These are phyloP conservation scores for Clavelina lepadiformis DNA, from an alignment of 23 tunicate genomes.

Conservation along the genomic window DNA sequence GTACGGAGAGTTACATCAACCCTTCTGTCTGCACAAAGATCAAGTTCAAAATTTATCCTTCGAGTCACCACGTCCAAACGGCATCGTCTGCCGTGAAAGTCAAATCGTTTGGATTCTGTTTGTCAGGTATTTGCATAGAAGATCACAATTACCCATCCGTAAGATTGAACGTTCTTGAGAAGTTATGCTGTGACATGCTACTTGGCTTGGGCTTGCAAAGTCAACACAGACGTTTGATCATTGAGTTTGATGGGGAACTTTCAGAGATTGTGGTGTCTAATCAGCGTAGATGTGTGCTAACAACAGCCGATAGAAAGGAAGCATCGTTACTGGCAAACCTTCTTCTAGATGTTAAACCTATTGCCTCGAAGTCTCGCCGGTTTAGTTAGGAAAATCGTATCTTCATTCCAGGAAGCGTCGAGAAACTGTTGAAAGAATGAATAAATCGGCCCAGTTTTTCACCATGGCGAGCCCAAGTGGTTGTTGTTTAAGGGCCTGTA, in stretches of 20 bases:
- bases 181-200: background rate
- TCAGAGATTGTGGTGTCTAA: background rate
- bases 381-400: background rate
- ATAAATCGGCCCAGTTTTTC: background rate
- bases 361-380: background rate
- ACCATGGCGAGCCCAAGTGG: slow-evolving; percentile 1
- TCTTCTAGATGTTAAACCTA: background rate
- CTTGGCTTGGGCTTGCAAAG: background rate
- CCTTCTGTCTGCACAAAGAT: background rate
- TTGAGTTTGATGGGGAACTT: background rate
- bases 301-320: background rate
- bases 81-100: background rate
- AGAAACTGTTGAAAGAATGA: background rate
- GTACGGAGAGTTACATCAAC: no score
- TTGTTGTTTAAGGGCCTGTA: no score
- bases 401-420: background rate
- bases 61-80: background rate
- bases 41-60: background rate
- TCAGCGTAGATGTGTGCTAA: background rate
- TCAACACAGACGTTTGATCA: background rate
- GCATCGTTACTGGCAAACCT: background rate
- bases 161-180: background rate
- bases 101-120: no score
- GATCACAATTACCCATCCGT: background rate
- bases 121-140: no score